Evolutionary conservation across 2,113 vertebrate species (phyloP).

Genomic region (Nibea coibor): DNA sequence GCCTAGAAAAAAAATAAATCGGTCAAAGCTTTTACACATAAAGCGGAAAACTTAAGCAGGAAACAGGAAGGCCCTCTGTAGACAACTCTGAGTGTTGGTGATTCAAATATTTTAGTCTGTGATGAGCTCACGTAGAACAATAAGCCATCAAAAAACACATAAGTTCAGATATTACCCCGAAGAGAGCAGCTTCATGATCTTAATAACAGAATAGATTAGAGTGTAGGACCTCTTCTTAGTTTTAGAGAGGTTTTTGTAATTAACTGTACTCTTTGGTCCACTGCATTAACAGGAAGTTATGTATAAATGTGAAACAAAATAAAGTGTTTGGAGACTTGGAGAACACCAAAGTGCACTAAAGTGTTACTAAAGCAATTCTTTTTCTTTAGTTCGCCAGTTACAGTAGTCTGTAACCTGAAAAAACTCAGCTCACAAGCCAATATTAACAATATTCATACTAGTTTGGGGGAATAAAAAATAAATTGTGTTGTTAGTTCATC

Average conservation of each 20-base stretch:
- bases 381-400: background rate
- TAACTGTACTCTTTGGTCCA: background rate
- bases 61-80: slow-evolving; percentile 36
- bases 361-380: background rate
- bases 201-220: background rate
- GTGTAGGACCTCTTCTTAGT: background rate
- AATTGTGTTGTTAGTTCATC: background rate
- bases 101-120: background rate
- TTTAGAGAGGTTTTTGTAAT: background rate
- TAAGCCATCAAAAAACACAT: background rate
- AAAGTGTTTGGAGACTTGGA: background rate
- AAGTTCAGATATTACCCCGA: background rate
- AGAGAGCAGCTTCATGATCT: background rate
- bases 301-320: background rate
- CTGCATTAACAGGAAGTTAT: background rate
- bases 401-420: background rate
- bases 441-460: background rate
- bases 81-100: slow-evolving; percentile 23
- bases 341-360: background rate
- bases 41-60: slow-evolving; percentile 28
- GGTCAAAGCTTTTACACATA: slow-evolving; percentile 3
- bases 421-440: background rate
- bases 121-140: background rate
- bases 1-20: too few relatives aligned
- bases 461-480: background rate